Conservation (phyloP, 2,888 invertebrate species). For the Patella pellucida region DNA sequence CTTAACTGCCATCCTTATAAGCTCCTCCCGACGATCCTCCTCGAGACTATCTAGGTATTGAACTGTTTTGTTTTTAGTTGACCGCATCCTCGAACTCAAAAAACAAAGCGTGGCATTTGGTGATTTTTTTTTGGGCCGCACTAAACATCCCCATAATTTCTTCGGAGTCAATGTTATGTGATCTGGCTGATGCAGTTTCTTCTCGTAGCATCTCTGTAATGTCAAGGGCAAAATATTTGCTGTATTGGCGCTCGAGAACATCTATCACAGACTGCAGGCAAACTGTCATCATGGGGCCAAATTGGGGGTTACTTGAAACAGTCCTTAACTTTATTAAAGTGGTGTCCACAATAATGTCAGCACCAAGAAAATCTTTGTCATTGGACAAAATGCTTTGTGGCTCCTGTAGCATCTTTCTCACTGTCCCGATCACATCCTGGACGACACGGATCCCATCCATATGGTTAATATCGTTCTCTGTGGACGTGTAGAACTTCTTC, state of each 20-base stretch:
- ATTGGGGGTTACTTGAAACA: too few species aligned
- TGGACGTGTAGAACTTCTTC: slow-evolving; percentile 30
- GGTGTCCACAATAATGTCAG: too few species aligned
- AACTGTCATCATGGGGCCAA: too few species aligned
- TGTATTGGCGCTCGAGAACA: too few species aligned
- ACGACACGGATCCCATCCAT: slow-evolving; percentile 22
- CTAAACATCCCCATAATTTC: slow-evolving; percentile 36
- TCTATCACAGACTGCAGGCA: too few species aligned
- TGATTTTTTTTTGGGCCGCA: slow-evolving; percentile 24
- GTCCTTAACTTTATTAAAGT: too few species aligned
- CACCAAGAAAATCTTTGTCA: too few species aligned
- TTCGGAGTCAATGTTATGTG: slow-evolving; percentile 35
- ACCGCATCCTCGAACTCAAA: slow-evolving; percentile 26
- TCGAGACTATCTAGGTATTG: neutral
- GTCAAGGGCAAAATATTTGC: too few species aligned
- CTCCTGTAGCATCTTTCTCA: too few species aligned
- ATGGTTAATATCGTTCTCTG: slow-evolving; percentile 15
- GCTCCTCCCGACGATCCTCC: slow-evolving; percentile 11
- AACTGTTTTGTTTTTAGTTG: slow-evolving; percentile 13
- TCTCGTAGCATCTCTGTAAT: slow-evolving; percentile 12
- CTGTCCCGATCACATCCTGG: neutral
- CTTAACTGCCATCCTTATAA: too few species aligned
- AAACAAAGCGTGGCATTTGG: slow-evolving; percentile 32
- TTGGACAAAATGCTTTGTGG: too few species aligned
- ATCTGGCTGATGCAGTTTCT: slow-evolving; percentile 19